phyloP scores from a whole-genome alignment of 2,113 vertebrate species.

The Bagarius yarrelli region DNA sequence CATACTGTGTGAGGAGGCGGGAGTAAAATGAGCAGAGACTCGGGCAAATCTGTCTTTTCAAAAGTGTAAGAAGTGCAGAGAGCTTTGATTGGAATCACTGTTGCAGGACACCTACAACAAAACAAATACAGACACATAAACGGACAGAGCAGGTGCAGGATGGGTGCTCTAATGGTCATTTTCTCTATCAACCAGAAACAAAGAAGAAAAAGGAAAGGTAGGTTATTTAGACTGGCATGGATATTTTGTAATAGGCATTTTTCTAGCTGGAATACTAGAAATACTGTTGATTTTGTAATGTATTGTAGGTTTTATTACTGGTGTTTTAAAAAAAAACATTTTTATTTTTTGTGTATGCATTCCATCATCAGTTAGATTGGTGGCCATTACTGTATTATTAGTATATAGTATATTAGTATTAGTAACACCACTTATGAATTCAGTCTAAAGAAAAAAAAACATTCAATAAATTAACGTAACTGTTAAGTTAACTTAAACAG shows the following conservation, averaged over 20 bases:
- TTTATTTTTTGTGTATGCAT: not conserved
- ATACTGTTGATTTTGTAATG: not conserved
- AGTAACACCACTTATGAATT: not conserved
- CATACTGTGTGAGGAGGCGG: not conserved
- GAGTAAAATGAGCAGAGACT: constrained; percentile 19
- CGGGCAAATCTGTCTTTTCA: constrained; percentile 13
- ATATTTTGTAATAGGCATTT: not conserved
- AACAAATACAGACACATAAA: constrained; percentile 20
- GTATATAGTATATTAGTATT: too few relatives aligned
- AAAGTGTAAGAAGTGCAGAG: not conserved
- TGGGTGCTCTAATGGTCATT: constrained; percentile 62
- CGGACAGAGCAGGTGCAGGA: constrained; percentile 53
- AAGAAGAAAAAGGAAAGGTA: constrained; percentile 66
- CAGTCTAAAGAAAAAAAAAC: not conserved
- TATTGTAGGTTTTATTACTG: not conserved
- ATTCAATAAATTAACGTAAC: not conserved
- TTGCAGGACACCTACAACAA: constrained; percentile 57
- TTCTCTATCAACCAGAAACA: constrained; percentile 71
- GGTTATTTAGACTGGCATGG: constrained; percentile 16
- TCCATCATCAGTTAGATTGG: not conserved
- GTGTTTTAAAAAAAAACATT: too few relatives aligned
- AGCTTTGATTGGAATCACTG: not conserved
- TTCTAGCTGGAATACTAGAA: too few relatives aligned
- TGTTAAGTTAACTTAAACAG: not conserved
- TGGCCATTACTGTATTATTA: not conserved